phyloP scores from a whole-genome alignment of 1,140 invertebrate genomes.

The Drosophila seguyi region DNA sequence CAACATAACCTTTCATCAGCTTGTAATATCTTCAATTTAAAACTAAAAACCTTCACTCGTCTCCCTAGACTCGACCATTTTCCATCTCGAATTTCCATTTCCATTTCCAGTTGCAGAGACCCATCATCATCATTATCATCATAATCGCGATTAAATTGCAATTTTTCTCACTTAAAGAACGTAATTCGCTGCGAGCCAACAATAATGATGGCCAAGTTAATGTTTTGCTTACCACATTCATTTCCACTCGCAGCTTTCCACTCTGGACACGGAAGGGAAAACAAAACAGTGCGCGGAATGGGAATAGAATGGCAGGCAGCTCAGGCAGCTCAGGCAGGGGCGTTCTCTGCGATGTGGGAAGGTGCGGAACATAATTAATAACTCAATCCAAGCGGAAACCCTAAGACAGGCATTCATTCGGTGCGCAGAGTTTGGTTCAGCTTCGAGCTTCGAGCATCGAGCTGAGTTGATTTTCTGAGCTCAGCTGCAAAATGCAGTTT shows the following conservation, averaged over 20 bases:
- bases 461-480: neutral
- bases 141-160: constrained; percentile 75
- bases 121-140: constrained; percentile 53
- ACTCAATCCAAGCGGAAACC: constrained; percentile 83
- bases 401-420: constrained; percentile 53
- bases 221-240: constrained; percentile 62
- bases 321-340: neutral
- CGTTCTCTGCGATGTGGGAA: constrained; percentile 21
- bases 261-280: constrained; percentile 47
- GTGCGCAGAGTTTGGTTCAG: constrained; percentile 41
- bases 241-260: constrained; percentile 53
- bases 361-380: constrained; percentile 77
- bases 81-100: constrained; percentile 1
- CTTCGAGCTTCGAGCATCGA: constrained; percentile 5
- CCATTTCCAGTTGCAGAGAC: neutral
- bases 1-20: neutral
- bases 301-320: constrained; percentile 30
- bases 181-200: constrained; percentile 54
- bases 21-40: neutral
- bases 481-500: constrained; percentile 31
- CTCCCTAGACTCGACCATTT: neutral
- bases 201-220: constrained; percentile 59
- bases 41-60: neutral
- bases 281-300: constrained; percentile 27
- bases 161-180: constrained; percentile 75